phyloP scores from a whole-genome alignment of 2,113 vertebrate genomes.

The Tachysurus fulvidraco region DNA sequence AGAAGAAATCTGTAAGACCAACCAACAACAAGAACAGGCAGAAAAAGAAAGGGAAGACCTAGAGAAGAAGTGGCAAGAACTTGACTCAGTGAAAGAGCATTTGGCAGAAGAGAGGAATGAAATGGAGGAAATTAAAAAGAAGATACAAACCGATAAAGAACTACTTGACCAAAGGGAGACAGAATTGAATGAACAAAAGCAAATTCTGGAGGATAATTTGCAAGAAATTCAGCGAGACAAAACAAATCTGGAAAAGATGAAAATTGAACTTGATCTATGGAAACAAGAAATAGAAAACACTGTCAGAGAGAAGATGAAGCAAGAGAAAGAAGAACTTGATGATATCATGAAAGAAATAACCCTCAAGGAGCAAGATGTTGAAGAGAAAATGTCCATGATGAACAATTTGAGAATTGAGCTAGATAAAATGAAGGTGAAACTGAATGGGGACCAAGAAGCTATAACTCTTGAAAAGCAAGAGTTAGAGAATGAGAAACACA shows the following conservation, averaged over 20 bases:
- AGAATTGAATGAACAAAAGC: background rate
- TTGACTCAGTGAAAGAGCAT: slow-evolving; percentile 1
- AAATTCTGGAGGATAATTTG: background rate
- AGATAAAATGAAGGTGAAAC: background rate
- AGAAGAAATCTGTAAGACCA: background rate
- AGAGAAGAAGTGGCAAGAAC: background rate
- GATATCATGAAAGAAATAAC: background rate
- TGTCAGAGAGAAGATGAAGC: background rate
- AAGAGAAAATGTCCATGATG: background rate
- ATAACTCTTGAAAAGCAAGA: background rate
- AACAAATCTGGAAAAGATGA: slow-evolving; percentile 24
- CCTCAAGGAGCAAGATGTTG: background rate
- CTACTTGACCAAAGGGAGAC: background rate
- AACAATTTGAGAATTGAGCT: background rate
- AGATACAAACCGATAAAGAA: background rate
- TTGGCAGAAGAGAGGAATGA: background rate
- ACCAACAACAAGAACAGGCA: slow-evolving; percentile 7
- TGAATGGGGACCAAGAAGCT: slow-evolving; percentile 2
- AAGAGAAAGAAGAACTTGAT: slow-evolving; percentile 22
- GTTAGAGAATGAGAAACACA: background rate
- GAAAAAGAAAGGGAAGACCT: slow-evolving; percentile 31
- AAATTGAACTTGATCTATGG: slow-evolving; percentile 27
- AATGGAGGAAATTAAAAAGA: slow-evolving; percentile 3
- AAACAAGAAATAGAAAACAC: background rate
- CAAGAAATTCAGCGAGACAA: background rate